Evolutionary conservation across 2,888 invertebrate species (phyloP), one percentile per base, ranked within the genome.

Genomic region (Tanytarsus gracilentus): DNA sequence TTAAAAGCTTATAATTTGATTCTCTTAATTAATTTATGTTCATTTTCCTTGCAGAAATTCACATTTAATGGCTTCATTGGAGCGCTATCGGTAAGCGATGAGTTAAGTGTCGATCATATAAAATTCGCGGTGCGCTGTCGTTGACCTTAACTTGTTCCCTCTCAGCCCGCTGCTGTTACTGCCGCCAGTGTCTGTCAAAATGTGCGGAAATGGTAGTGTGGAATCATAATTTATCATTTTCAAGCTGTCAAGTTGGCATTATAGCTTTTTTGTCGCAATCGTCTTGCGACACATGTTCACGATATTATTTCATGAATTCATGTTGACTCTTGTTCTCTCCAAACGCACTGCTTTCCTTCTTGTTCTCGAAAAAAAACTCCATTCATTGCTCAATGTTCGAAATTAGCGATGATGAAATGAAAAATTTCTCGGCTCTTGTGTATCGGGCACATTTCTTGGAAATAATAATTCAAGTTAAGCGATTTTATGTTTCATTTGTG

Each of bases 391-490:
- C 11, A 21, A 4, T 14, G n/a, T 26, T 26, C 30, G 30, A 51
- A 51, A 51, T 51, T 51, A 51, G 51, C 26, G 51, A 51, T 51
- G 51, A 51, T 51, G 51, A 51, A 51, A 51, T 29, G 16, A 36
- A n/a, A n/a, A n/a, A n/a, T n/a, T 51, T 29, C 51, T 25, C 29
- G 11, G 27, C 29, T 11, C 18, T 27, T 27, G 23, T 9, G 9
- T n/a, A 9, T n/a, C 23, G 25, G n/a, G n/a, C 14, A 11, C 49
- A 49, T 23, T 49, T 49, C 49, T 26, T n/a, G 30, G 51, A 51
- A 51, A 36, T 36, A 16, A 36, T n/a, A n/a, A n/a, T n/a, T n/a
- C n/a, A n/a, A n/a, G n/a, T n/a, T n/a, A n/a, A n/a, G n/a, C n/a
- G n/a, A n/a, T n/a, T n/a, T n/a, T n/a, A n/a, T n/a, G n/a, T n/a